phyloP scores from a whole-genome alignment of 2,888 invertebrate genomes.

The Nemurella pictetii region DNA sequence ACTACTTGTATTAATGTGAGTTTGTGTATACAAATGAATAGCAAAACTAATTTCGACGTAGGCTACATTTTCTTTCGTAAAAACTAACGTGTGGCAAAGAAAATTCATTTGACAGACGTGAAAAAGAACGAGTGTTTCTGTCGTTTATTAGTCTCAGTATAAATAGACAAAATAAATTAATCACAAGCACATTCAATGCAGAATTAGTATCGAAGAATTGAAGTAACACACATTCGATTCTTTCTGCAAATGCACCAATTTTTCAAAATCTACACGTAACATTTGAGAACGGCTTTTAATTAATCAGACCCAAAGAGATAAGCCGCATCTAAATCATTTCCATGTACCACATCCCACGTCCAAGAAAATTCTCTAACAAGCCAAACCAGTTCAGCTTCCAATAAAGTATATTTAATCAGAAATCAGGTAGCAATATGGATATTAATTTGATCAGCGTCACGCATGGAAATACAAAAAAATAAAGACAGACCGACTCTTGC shows the following conservation, averaged over 20 bases:
- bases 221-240: too few species aligned
- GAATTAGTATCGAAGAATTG: too few species aligned
- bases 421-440: slow-evolving; percentile 15
- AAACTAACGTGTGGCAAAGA: too few species aligned
- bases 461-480: not conserved
- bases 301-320: not conserved
- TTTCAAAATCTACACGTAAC: too few species aligned
- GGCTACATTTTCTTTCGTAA: too few species aligned
- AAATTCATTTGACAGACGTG: too few species aligned
- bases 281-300: not conserved
- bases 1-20: not conserved
- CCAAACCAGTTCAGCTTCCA: slow-evolving; percentile 11
- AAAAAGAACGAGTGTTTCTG: too few species aligned
- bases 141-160: too few species aligned
- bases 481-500: not conserved
- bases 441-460: slow-evolving; percentile 16
- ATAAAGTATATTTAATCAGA: not conserved
- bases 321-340: not conserved
- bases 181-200: too few species aligned
- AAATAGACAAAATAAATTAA: too few species aligned
- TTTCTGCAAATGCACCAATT: too few species aligned
- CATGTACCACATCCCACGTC: not conserved
- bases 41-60: not conserved
- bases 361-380: not conserved
- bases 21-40: not conserved